Percentiles rank a stretch among this genome's conserved stretches.
Conservation (phyloP, 2,797 vertebrate genomes). For the Alauda arvensis region DNA sequence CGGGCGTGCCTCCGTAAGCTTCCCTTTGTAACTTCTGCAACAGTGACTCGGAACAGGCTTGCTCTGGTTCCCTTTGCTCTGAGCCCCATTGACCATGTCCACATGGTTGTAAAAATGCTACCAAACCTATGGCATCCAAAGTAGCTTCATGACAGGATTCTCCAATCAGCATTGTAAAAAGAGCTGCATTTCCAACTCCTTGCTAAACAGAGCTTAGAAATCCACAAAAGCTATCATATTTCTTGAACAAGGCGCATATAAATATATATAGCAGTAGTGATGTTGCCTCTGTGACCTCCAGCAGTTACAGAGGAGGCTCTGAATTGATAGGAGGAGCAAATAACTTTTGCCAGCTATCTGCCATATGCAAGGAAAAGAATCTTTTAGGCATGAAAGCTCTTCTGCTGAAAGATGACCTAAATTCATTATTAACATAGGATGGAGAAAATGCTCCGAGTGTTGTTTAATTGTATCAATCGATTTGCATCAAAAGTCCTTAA, state of each 20-base stretch:
- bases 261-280: background rate
- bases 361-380: background rate
- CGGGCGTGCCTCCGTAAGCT: constrained; percentile 78
- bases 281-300: background rate
- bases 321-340: background rate
- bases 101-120: background rate
- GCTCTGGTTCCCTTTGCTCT: background rate
- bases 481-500: background rate
- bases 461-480: background rate
- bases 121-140: background rate
- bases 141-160: background rate
- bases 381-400: background rate
- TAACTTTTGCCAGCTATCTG: background rate
- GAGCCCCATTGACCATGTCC: background rate
- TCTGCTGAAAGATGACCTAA: background rate
- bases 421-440: background rate
- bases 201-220: background rate
- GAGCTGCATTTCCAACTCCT: background rate
- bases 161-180: background rate
- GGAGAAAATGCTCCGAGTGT: background rate
- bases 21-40: background rate
- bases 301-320: background rate
- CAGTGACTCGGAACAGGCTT: background rate
- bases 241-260: background rate
- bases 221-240: background rate